Evolutionary conservation across 2,888 invertebrate species (phyloP).

Genomic region (Exephanes ischioxanthus): DNA sequence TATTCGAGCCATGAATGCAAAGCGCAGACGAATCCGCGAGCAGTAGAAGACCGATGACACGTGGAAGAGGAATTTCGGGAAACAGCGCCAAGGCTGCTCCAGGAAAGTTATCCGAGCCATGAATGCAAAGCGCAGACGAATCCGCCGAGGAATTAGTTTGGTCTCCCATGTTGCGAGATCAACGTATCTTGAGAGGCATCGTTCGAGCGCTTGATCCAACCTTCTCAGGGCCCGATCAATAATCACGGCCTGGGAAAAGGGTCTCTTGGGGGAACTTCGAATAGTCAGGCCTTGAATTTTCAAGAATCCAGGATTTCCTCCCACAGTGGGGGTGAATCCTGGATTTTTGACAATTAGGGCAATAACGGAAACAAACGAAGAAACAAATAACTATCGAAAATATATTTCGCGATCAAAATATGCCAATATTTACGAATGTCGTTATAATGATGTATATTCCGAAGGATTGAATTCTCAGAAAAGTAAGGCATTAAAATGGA

Average conservation of each 20-base stretch:
- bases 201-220: background rate
- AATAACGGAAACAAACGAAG: background rate
- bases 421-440: conserved; percentile 21
- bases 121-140: conserved; percentile 2
- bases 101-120: conserved; percentile 20
- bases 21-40: conserved; percentile 6
- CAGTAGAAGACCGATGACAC: conserved; percentile 56
- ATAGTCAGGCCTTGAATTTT: too few relatives aligned
- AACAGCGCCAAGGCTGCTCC: background rate
- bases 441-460: background rate
- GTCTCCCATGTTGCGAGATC: background rate
- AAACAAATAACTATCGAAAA: background rate
- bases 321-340: too few relatives aligned
- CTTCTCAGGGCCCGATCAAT: background rate
- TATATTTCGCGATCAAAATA: conserved; percentile 3
- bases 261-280: background rate
- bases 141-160: background rate
- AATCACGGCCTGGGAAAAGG: background rate
- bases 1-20: conserved; percentile 4
- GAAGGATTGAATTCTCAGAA: conserved; percentile 18
- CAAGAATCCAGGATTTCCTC: too few relatives aligned
- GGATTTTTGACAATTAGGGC: background rate
- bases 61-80: conserved; percentile 54
- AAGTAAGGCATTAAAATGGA: conserved; percentile 46
- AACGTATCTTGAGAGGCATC: background rate